Conservation (phyloP, 2,113 vertebrate genomes). For the Elgaria multicarinata region DNA sequence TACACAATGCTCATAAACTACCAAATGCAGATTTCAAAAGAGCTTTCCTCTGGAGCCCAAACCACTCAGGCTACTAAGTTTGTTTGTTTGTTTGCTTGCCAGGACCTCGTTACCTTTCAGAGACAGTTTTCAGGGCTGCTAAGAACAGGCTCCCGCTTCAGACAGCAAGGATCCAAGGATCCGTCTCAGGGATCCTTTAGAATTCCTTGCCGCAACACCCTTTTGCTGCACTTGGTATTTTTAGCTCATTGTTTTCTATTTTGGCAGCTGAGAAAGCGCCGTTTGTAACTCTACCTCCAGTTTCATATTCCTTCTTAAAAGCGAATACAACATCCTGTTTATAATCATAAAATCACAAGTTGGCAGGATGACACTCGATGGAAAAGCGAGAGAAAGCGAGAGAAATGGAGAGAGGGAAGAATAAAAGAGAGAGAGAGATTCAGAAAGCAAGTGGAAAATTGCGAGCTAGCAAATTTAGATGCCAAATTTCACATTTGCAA, state of each 20-base stretch:
- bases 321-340: slow-evolving; percentile 87
- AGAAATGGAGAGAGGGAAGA: too few relatives aligned
- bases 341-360: slow-evolving; percentile 86
- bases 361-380: slow-evolving; percentile 81
- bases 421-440: slow-evolving; percentile 19
- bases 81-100: neutral
- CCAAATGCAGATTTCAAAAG: slow-evolving; percentile 32
- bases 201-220: slow-evolving; percentile 71
- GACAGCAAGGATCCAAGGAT: too few relatives aligned
- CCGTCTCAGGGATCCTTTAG: slow-evolving; percentile 67
- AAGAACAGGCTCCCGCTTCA: slow-evolving; percentile 51
- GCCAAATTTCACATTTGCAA: slow-evolving; percentile 85
- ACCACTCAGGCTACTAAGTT: fast-evolving
- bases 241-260: slow-evolving; percentile 86
- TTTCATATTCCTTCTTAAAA: slow-evolving; percentile 86
- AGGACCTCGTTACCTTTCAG: neutral
- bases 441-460: slow-evolving; percentile 85
- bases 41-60: neutral
- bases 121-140: neutral
- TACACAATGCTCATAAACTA: slow-evolving; percentile 51
- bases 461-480: slow-evolving; percentile 83
- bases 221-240: slow-evolving; percentile 78
- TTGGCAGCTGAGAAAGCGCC: slow-evolving; percentile 81
- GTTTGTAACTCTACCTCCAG: slow-evolving; percentile 84
- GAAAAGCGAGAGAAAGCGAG: neutral